phyloP scores from a whole-genome alignment of 2,888 invertebrate genomes.

The Diarsia rubi region DNA sequence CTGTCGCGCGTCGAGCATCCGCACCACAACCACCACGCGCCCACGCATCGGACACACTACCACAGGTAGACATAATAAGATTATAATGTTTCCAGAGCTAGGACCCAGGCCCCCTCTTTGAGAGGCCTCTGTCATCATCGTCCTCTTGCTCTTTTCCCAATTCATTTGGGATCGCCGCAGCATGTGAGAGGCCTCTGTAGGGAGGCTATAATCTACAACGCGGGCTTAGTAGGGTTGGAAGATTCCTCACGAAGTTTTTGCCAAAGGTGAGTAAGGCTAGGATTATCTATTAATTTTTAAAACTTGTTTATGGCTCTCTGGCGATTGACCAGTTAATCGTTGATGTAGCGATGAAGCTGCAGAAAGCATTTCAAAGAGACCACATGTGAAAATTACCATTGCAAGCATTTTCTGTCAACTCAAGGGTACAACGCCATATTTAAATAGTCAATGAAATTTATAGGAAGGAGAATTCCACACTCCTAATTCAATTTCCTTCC shows the following conservation, averaged over 20 bases:
- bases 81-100: too few species aligned
- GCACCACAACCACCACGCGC: constrained; percentile 89
- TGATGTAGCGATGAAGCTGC: too few species aligned
- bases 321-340: neutral
- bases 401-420: neutral
- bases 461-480: neutral
- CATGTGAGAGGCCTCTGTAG: too few species aligned
- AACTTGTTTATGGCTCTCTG: neutral
- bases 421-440: neutral
- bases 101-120: too few species aligned
- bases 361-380: neutral
- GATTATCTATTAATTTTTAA: too few species aligned
- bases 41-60: constrained; percentile 87
- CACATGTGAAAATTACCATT: neutral
- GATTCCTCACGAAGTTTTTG: too few species aligned
- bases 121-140: too few species aligned
- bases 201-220: too few species aligned
- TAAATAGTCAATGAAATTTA: neutral
- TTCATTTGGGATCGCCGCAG: too few species aligned
- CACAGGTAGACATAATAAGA: constrained; percentile 78
- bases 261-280: too few species aligned
- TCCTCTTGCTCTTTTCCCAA: too few species aligned
- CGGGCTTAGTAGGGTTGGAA: too few species aligned
- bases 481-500: constrained; percentile 19
- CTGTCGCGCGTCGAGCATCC: constrained; percentile 95